Evolutionary conservation across 2,888 invertebrate species (phyloP), one percentile per base, ranked within the genome.

Genomic region (Limnephilus auricula): DNA sequence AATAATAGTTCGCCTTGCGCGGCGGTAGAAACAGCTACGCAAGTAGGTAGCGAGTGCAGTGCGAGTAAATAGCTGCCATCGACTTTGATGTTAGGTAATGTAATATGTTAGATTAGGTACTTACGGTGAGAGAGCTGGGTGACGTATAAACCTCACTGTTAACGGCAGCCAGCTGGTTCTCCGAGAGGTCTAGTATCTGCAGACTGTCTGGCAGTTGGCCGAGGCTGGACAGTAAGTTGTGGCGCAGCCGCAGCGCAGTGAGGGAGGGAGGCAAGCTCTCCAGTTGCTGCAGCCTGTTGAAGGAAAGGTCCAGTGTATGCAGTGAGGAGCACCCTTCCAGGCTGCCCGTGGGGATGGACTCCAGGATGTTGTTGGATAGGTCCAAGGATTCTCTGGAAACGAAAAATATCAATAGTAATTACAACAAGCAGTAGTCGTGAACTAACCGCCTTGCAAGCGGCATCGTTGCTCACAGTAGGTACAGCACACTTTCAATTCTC

Each of bases 201-300:
- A 96, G 95, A 0, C 95, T 94, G 90, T 93, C 94, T 0, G 96
- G 95, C 90, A 96, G 95, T 92, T 94, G 94, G 0, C 95, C 95
- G 96, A 96, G 96, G 86, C 95, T 95, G 93, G 94, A 95, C 91
- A 96, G 93, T 0, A 95, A 95, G 93, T 96, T 96, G 79, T 95
- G 94, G 92, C 94, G 95, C 86, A 96, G 93, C 92, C 95, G 95
- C 91, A 95, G 95, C 78, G 95, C 95, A 93, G 95, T 95, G 34
- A 96, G 93, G 1, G 95, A 93, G 2, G 95, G 94, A 0, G 96
- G 95, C 85, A 96, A 93, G 2, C 95, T 94, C 93, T 95, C 95
- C 91, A 95, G 94, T 34, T 95, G 94, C 93, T 95, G 95, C 94
- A 96, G 95, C 93, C 95, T 95, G 94, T 96, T 96, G 93, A 95